Percentiles rank a stretch among this genome's conserved stretches.
These are phyloP conservation scores for Chymomyza caudatula DNA, from an alignment of 2,888 invertebrate genomes.

Conservation along the genomic window DNA sequence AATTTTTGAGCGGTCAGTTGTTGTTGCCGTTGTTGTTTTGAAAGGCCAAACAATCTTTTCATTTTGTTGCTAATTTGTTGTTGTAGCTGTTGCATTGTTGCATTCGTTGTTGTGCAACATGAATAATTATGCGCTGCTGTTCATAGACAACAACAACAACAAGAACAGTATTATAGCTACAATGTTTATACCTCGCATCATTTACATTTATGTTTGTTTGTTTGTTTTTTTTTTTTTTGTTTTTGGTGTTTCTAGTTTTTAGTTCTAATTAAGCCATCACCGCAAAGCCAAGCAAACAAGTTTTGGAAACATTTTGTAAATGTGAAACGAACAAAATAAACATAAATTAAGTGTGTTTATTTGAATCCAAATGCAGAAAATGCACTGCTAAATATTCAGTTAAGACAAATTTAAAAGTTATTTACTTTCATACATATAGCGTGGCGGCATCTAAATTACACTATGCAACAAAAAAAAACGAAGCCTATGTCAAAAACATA, in stretches of 20 bases:
- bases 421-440: no score
- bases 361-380: background rate
- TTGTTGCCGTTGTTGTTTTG: no score
- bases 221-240: constrained; percentile 5
- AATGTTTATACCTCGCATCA: no score
- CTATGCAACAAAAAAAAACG: no score
- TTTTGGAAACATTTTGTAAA: background rate
- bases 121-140: constrained; percentile 25
- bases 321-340: constrained; percentile 37
- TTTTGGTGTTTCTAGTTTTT: constrained; percentile 20
- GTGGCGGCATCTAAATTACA: no score
- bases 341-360: constrained; percentile 27
- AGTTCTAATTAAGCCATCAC: constrained; percentile 55
- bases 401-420: background rate
- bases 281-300: background rate
- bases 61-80: constrained; percentile 1
- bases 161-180: no score
- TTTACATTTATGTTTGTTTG: constrained; percentile 1
- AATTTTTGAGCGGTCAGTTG: constrained; percentile 10
- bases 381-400: background rate
- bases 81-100: constrained; percentile 7
- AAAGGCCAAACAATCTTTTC: constrained; percentile 10
- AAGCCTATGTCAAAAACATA: no score
- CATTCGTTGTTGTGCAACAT: no score
- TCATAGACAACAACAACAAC: no score